Base-by-base conservation (phyloP, 2,888 invertebrate species). In the Campoplex capitator region DNA sequence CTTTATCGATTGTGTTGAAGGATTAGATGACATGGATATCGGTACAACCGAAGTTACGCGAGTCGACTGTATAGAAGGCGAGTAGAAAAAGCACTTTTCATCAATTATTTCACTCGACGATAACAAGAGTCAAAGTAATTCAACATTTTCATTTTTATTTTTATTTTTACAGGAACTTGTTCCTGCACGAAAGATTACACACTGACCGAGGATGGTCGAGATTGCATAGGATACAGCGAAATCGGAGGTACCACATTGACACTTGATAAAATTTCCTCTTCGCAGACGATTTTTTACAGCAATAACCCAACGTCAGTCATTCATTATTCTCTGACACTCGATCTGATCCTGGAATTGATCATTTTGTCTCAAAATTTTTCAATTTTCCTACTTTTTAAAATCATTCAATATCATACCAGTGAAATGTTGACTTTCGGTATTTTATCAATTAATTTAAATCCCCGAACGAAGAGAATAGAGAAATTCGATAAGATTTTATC, bases 61-160 rank as follows among this genome's bases (percentile, higher is more conserved):
- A 88, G 92, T 93, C 8, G 91, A 93, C 56, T 94, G 93, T 86
- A 71, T 90, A 8, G 68, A 89, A 45, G 92, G 93, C 93, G 88
- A n/a, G 70, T 45, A 38, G 51, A 70, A 73, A 68, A 45, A 58
- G 48, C 58, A 18, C 18, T 54, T 42, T 65, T 4, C 42, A 62
- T 74, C 28, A 45, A 51, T 62, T 51, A 54, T 65, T 67, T 71
- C 23, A 16, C 2, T 71, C 3, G n/a, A n/a, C 9, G 42, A 68
- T 11, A 42, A 42, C 16, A 11, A 9, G 32, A 71, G 4, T 32
- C 3, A 16, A 23, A n/a, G 48, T 16, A n/a, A 48, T 38, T 32
- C 16, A 51, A 71, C 3, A 8, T 45, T 18, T 2, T 45, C 16
- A 4, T 51, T 51, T 8, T 28, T 35, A 35, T 16, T 51, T 42